Conservation (phyloP, 2,888 invertebrate genomes). For the Hyposoter didymator region DNA sequence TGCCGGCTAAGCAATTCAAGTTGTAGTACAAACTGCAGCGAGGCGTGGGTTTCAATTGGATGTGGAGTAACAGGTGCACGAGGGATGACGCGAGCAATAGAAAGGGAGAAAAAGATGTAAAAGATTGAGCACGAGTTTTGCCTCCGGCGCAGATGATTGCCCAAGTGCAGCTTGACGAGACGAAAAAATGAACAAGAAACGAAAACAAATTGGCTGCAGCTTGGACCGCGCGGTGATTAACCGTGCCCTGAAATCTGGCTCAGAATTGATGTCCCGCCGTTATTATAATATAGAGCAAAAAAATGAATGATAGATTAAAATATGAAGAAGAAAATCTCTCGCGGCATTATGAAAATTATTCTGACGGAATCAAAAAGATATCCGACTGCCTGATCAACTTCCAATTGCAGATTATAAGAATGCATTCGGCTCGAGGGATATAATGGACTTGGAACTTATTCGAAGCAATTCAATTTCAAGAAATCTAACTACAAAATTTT, state of each 20-base stretch:
- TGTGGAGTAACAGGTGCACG: slow-evolving; percentile 58
- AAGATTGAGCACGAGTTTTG: slow-evolving; percentile 38
- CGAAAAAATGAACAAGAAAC: background rate
- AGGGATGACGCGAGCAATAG: slow-evolving; percentile 30
- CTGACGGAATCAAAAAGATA: background rate
- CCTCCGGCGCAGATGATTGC: slow-evolving; percentile 47
- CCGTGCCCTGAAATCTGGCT: slow-evolving; percentile 31
- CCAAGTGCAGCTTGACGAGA: slow-evolving; percentile 25
- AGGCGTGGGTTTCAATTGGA: slow-evolving; percentile 42
- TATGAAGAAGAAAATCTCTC: background rate
- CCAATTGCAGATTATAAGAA: background rate
- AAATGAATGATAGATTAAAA: slow-evolving; percentile 7
- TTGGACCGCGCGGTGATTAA: slow-evolving; percentile 33
- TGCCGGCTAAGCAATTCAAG: slow-evolving; percentile 5
- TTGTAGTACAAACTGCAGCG: slow-evolving; percentile 24
- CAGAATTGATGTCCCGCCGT: slow-evolving; percentile 42
- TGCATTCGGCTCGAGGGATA: background rate
- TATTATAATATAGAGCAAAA: slow-evolving; percentile 7
- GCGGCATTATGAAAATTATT: background rate
- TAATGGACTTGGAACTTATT: background rate
- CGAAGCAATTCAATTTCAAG: background rate
- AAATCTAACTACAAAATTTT: background rate
- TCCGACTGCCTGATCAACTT: background rate
- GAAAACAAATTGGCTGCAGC: slow-evolving; percentile 7
- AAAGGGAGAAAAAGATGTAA: slow-evolving; percentile 35